Base-by-base conservation (phyloP, 2,797 vertebrate species). In the Oryzias dopingdopingensis region DNA sequence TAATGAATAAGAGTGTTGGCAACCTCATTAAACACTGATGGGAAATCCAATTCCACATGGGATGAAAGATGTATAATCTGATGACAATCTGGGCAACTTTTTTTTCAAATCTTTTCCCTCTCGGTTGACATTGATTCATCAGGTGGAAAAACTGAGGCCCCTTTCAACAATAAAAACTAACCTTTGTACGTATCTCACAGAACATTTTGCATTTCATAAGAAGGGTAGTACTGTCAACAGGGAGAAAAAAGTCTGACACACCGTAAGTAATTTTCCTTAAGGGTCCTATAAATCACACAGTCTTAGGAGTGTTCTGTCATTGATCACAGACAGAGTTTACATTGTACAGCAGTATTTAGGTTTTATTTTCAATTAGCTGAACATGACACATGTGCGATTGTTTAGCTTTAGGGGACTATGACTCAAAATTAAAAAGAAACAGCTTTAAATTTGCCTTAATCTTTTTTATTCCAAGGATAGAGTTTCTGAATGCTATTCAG, bases 311-410 rank as follows among this genome's bases (percentile, higher is more conserved):
- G 70, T 65, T 52, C 61, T 57, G 57, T 60, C 69, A 62, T 43
- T 70, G 59, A 73, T 70, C 67, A 68, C 67, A 58, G 52, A 78
- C 37, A 74, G 51, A 62, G 80, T 87, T 80, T 84, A 84, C 55
- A 47, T 74, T 79, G 32, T 70, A 66, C 40, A 50, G 60, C 62
- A 82, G 70, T 81, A 76, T 74, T 77, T 77, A 62, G 51, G 12
- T 76, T 67, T 52, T 43, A 75, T 81, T 84, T 82, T 59, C 52
- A 70, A 73, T 59, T 59, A 42, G 57, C 62, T 42, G 59, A 72
- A 53, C 26, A 15, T 70, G 58, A 49, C 60, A 69, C 70, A 74
- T 81, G 83, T 49, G 56, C 63, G 52, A 64, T 14, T 73, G 72
- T 81, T 86, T 85, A 78, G 52, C 49, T 65, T 62, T 17, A 13